Percentiles rank a stretch among this genome's conserved stretches.
These are phyloP conservation scores for Ochropleura plecta DNA, from an alignment of 2,888 invertebrate genomes.

Conservation along the genomic window DNA sequence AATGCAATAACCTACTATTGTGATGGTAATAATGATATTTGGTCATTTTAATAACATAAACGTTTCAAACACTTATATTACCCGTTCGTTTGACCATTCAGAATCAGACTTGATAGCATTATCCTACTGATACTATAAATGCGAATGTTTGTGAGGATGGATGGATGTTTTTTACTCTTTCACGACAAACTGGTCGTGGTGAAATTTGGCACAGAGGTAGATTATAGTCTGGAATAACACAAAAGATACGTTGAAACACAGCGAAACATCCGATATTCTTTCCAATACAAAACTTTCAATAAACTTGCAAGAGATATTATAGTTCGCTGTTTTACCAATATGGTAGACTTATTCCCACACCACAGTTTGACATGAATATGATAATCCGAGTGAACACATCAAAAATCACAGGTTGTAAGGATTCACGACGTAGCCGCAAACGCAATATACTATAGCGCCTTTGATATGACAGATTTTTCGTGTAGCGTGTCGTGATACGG, in stretches of 20 bases:
- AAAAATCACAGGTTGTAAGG: constrained; percentile 68
- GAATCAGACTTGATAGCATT: constrained; percentile 41
- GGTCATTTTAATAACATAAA: constrained; percentile 42
- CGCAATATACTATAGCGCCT: constrained; percentile 69
- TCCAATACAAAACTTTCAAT: constrained; percentile 39
- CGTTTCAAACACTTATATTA: constrained; percentile 33
- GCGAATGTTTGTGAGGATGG: no score
- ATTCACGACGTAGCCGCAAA: constrained; percentile 67
- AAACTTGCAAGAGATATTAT: constrained; percentile 45
- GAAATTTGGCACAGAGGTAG: no score
- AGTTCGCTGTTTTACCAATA: constrained; percentile 65
- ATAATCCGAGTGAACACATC: constrained; percentile 71
- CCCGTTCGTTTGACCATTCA: constrained; percentile 56
- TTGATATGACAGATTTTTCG: constrained; percentile 70
- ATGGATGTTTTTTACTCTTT: no score
- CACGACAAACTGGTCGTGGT: no score
- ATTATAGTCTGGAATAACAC: no score
- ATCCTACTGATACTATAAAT: no score
- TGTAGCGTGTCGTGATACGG: constrained; percentile 62
- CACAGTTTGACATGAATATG: constrained; percentile 71
- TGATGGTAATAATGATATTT: constrained; percentile 27
- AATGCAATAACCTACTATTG: constrained; percentile 8
- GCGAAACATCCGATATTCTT: constrained; percentile 31
- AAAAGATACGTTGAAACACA: constrained; percentile 38
- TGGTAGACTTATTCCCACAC: constrained; percentile 64